Percentiles rank a stretch among this genome's conserved stretches.
Evolutionary conservation across 2,113 vertebrate species (phyloP).

Genomic region (Lepus americanus): DNA sequence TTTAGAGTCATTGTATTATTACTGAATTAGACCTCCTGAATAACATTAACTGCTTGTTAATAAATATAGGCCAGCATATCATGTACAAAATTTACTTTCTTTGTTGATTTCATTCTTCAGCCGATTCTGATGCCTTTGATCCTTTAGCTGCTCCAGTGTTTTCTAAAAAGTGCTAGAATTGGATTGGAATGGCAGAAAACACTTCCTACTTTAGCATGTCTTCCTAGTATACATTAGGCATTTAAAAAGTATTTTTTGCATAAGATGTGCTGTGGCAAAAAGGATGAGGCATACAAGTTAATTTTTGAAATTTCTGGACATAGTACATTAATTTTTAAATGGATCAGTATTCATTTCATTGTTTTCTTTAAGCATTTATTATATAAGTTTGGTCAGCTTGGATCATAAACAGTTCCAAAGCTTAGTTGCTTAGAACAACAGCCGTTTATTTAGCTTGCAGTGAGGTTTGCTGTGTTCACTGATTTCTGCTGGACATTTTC

Average conservation of each 20-base stretch:
- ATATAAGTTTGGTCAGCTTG: neutral
- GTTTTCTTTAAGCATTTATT: neutral
- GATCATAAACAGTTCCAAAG: neutral
- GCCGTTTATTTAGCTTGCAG: neutral
- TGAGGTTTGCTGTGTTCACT: neutral
- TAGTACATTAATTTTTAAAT: neutral
- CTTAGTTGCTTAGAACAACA: neutral
- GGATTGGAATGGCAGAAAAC: neutral
- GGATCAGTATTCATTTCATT: neutral
- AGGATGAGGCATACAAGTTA: neutral
- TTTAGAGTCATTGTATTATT: neutral
- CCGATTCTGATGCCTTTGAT: neutral
- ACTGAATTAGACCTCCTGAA: neutral
- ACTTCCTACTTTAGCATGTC: neutral
- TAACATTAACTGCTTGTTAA: neutral
- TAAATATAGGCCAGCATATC: neutral
- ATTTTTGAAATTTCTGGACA: neutral
- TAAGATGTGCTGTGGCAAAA: neutral
- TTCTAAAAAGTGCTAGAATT: neutral
- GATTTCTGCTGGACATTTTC: neutral
- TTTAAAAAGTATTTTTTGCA: neutral
- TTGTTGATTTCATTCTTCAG: neutral
- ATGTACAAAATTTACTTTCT: neutral
- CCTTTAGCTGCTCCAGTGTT: neutral
- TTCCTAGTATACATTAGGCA: neutral